phyloP scores from a whole-genome alignment of 2,797 vertebrate genomes.

The Phrynocephalus forsythii region DNA sequence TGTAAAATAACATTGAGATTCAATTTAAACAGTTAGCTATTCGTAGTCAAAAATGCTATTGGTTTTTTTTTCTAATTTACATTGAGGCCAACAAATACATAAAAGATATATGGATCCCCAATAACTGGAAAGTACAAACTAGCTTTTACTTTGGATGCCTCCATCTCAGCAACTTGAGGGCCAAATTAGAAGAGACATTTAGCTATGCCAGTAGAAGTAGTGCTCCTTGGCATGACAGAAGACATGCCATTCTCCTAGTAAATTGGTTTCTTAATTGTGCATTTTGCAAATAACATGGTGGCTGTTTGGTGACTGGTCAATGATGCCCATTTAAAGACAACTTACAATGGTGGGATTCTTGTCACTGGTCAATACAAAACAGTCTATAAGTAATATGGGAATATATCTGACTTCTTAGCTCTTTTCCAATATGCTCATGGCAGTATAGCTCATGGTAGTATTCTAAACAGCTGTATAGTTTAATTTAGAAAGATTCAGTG shows the following conservation, averaged over 20 bases:
- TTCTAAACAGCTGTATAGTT: not conserved
- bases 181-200: too few species aligned
- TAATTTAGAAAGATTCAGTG: not conserved
- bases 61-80: too few species aligned
- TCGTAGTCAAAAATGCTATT: not conserved
- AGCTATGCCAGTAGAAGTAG: too few species aligned
- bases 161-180: not conserved
- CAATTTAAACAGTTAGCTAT: not conserved
- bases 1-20: too few species aligned
- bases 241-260: too few species aligned
- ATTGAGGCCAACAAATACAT: not conserved
- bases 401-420: not conserved
- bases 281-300: too few species aligned
- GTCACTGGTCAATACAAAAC: too few species aligned
- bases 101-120: not conserved
- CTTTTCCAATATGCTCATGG: not conserved
- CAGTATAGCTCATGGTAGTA: not conserved
- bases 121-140: not conserved
- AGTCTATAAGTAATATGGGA: not conserved
- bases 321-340: not conserved
- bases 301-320: not conserved
- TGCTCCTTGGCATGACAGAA: too few species aligned
- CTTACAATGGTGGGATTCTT: not conserved
- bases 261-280: too few species aligned
- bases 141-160: not conserved